Percentiles rank a stretch among this genome's conserved stretches.
These are phyloP conservation scores for Typhlichthys eigenmanni DNA, from an alignment of 2,797 vertebrate species.

Conservation along the genomic window DNA sequence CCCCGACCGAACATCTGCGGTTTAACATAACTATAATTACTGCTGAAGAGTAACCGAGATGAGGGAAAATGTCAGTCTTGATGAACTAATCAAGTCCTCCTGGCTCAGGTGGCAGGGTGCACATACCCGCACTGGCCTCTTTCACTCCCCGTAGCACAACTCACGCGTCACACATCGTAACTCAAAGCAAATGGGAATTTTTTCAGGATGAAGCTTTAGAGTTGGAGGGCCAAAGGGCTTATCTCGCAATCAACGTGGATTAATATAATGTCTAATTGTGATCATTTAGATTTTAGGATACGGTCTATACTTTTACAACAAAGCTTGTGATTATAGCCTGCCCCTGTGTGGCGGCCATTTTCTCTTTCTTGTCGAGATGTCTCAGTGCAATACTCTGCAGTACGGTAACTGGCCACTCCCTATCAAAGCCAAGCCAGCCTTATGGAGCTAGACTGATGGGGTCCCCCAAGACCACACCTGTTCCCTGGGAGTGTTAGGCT, in stretches of 20 bases:
- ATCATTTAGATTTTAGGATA: slow-evolving; percentile 40
- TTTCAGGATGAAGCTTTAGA: slow-evolving; percentile 15
- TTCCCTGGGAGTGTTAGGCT: slow-evolving; percentile 52
- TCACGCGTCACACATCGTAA: slow-evolving; percentile 25
- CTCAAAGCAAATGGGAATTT: slow-evolving; percentile 38
- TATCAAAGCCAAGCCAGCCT: slow-evolving; percentile 59
- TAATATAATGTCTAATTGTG: slow-evolving; percentile 56
- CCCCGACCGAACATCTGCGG: slow-evolving; percentile 53
- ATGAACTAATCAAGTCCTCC: slow-evolving; percentile 70
- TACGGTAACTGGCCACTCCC: slow-evolving; percentile 49
- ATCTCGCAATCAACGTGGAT: slow-evolving; percentile 55
- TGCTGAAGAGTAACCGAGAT: slow-evolving; percentile 44
- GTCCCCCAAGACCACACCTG: slow-evolving; percentile 56
- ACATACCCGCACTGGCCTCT: slow-evolving; percentile 32
- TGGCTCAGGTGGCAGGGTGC: slow-evolving; percentile 64
- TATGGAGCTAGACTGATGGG: slow-evolving; percentile 55
- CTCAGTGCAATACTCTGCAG: neutral
- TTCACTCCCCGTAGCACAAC: slow-evolving; percentile 23
- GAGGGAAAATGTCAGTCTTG: slow-evolving; percentile 58
- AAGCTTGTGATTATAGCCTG: slow-evolving; percentile 39
- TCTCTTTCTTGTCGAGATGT: neutral
- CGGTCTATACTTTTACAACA: slow-evolving; percentile 21
- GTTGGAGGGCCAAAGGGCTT: slow-evolving; percentile 15
- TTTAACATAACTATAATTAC: slow-evolving; percentile 48
- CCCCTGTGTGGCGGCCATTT: slow-evolving; percentile 19